phyloP scores from a whole-genome alignment of 2,113 vertebrate species.

The Motacilla alba region DNA sequence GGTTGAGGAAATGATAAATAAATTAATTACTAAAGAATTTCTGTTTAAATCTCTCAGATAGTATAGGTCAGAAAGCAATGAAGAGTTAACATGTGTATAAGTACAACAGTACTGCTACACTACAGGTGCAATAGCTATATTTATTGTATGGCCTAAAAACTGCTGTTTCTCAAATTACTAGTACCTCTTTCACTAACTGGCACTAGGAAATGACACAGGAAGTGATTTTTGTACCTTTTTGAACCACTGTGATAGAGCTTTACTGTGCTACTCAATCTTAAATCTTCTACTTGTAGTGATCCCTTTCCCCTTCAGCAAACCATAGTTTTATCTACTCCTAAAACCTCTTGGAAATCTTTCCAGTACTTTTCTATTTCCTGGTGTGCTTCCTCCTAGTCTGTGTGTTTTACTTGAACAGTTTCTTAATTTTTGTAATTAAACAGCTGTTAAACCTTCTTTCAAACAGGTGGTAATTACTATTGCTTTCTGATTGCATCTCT shows the following conservation, averaged over 20 bases:
- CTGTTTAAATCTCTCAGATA: neutral
- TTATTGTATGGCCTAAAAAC: neutral
- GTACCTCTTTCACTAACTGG: neutral
- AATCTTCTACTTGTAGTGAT: neutral
- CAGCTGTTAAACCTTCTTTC: neutral
- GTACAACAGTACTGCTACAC: neutral
- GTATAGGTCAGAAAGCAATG: neutral
- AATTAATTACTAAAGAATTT: neutral
- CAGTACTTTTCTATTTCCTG: neutral
- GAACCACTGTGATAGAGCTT: neutral
- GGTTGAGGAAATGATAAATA: neutral
- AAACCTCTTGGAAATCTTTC: neutral
- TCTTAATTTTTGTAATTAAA: neutral
- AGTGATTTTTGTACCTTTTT: neutral
- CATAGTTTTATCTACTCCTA: neutral
- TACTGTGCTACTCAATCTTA: neutral
- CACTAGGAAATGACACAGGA: neutral
- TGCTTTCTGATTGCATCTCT: neutral
- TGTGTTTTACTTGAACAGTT: neutral
- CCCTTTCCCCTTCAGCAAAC: neutral
- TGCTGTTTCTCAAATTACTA: neutral
- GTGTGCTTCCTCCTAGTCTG: neutral
- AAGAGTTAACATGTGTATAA: accelerated
- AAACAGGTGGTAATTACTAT: neutral
- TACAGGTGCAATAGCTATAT: neutral